phyloP scores from a whole-genome alignment of 2,888 invertebrate genomes.

The Argyresthia albistria region DNA sequence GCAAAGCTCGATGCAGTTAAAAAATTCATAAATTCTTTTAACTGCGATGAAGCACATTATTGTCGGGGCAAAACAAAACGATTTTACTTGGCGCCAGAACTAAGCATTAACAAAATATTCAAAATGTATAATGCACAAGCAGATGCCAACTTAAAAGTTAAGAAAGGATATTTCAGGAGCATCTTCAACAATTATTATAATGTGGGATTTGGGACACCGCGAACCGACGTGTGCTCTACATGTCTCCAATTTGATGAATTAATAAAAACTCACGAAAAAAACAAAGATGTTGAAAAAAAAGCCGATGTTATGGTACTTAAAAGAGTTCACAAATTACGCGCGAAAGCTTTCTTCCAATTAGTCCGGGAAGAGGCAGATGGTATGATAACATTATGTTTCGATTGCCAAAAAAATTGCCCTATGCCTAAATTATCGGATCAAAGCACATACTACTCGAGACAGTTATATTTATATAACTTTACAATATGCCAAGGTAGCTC shows the following conservation, averaged over 20 bases:
- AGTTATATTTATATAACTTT: slow-evolving; percentile 13
- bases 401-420: slow-evolving; percentile 13
- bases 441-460: slow-evolving; percentile 10
- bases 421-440: slow-evolving; percentile 12
- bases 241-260: slow-evolving; percentile 4
- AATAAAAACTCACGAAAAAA: too few species aligned
- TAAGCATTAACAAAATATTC: slow-evolving; percentile 6
- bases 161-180: slow-evolving; percentile 9
- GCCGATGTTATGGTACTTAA: too few species aligned
- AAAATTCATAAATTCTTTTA: too few species aligned
- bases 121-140: slow-evolving; percentile 9
- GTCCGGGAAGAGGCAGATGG: slow-evolving; percentile 3
- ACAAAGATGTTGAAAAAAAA: too few species aligned
- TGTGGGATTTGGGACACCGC: slow-evolving; percentile 12
- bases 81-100: slow-evolving; percentile 6
- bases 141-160: background rate
- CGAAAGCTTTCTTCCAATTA: slow-evolving; percentile 5
- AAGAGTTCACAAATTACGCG: background rate
- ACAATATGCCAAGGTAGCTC: slow-evolving; percentile 8
- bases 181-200: slow-evolving; percentile 11
- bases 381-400: slow-evolving; percentile 11
- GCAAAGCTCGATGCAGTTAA: too few species aligned
- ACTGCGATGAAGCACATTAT: slow-evolving; percentile 6
- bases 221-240: slow-evolving; percentile 12
- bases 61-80: slow-evolving; percentile 7